Conservation (phyloP, 2,888 invertebrate species). For the Listrodromus nycthemerus region DNA sequence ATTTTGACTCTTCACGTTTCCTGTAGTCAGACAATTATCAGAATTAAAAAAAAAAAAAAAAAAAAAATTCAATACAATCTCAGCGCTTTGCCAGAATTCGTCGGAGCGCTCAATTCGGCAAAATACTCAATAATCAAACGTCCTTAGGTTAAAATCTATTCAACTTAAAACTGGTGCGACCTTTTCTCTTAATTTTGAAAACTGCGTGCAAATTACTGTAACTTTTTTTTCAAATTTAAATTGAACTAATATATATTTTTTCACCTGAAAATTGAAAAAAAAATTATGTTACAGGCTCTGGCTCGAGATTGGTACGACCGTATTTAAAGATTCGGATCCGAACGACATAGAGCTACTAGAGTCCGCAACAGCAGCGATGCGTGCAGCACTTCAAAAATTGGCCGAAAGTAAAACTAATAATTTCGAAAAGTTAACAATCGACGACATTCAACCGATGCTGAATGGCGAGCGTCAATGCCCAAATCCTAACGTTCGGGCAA, state of each 20-base stretch:
- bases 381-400: conserved; percentile 90
- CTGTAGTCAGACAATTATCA: too few species aligned
- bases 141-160: too few species aligned
- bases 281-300: conserved; percentile 86
- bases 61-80: too few species aligned
- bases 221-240: too few species aligned
- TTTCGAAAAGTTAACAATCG: conserved; percentile 86
- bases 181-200: too few species aligned
- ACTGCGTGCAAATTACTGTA: too few species aligned
- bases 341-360: conserved; percentile 87
- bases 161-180: too few species aligned
- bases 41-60: too few species aligned
- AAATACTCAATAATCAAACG: too few species aligned
- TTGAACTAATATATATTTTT: neutral
- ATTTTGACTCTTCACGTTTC: too few species aligned
- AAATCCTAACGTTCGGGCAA: conserved; percentile 75
- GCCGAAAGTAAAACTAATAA: conserved; percentile 85
- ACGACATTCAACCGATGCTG: conserved; percentile 86
- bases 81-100: too few species aligned
- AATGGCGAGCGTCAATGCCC: conserved; percentile 74
- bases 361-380: conserved; percentile 90
- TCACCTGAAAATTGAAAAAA: neutral
- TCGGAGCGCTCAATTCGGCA: too few species aligned
- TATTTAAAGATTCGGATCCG: conserved; percentile 86
- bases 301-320: conserved; percentile 88